These are phyloP conservation scores for Falco novaeseelandiae DNA, from an alignment of 2,797 vertebrate genomes.

Conservation along the genomic window DNA sequence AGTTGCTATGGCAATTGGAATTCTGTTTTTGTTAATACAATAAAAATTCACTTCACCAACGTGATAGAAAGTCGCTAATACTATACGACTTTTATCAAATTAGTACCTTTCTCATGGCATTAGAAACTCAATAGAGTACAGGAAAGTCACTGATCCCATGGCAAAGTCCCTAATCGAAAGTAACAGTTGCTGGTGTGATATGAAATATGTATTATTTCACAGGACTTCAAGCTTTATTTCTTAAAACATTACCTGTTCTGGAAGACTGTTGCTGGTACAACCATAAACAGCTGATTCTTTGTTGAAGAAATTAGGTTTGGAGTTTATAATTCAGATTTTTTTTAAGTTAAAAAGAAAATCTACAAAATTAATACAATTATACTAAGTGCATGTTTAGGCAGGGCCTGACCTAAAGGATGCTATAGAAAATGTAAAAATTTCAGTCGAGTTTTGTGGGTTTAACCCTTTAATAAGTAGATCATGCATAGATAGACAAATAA, in stretches of 20 bases:
- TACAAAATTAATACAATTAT: background rate
- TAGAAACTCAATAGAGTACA: slow-evolving; percentile 65
- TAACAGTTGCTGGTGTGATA: slow-evolving; percentile 26
- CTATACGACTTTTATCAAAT: slow-evolving; percentile 69
- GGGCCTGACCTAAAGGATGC: background rate
- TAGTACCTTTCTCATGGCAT: slow-evolving; percentile 64
- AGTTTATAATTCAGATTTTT: background rate
- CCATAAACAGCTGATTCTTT: background rate
- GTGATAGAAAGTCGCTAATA: slow-evolving; percentile 71
- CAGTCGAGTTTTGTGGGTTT: background rate
- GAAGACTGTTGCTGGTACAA: background rate
- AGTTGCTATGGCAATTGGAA: slow-evolving; percentile 55
- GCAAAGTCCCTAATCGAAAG: slow-evolving; percentile 61
- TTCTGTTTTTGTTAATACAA: slow-evolving; percentile 62
- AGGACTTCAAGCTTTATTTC: background rate
- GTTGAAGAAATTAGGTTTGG: background rate
- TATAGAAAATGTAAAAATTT: background rate
- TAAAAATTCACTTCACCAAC: slow-evolving; percentile 72
- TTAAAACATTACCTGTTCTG: background rate
- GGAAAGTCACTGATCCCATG: slow-evolving; percentile 59
- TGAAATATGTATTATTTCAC: slow-evolving; percentile 61
- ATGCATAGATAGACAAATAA: background rate
- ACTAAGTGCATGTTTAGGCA: fast-evolving
- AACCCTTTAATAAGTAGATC: background rate
- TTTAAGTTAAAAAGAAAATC: background rate